Evolutionary conservation across 2,113 vertebrate species (phyloP).

Genomic region (Tinamus guttatus): DNA sequence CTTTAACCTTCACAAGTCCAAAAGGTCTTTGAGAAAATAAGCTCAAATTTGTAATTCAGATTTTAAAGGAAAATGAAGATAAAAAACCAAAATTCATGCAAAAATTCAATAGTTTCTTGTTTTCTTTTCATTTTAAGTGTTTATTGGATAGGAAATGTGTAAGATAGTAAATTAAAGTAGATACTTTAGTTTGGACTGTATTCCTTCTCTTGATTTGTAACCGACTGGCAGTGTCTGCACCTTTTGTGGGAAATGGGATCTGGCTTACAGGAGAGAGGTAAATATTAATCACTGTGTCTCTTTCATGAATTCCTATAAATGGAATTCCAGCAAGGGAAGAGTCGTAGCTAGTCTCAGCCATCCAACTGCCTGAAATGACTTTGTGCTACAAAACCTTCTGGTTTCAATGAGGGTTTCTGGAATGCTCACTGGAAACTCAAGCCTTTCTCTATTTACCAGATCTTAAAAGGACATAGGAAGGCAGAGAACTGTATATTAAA

Average conservation of each 20-base stretch:
- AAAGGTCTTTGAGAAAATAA: conserved; percentile 6
- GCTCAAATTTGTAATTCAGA: not conserved
- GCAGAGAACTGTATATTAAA: not conserved
- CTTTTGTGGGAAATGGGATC: conserved; percentile 1
- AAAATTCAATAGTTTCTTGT: not conserved
- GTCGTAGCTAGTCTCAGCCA: not conserved
- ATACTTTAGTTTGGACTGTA: not conserved
- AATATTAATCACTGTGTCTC: not conserved
- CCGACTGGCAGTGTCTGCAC: not conserved
- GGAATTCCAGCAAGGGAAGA: not conserved
- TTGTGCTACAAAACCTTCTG: not conserved
- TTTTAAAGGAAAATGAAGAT: not conserved
- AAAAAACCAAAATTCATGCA: not conserved
- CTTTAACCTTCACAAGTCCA: not conserved
- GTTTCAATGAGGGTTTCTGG: conserved; percentile 6
- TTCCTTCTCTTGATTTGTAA: not conserved
- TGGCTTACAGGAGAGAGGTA: conserved; percentile 1
- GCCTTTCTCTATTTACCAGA: not conserved
- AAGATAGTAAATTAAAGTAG: not conserved
- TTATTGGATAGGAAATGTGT: not conserved
- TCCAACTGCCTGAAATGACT: not conserved
- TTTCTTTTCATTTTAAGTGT: not conserved
- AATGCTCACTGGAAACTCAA: conserved; percentile 5
- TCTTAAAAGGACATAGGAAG: not conserved
- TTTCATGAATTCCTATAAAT: conserved; percentile 15